These are phyloP conservation scores for Entomyzon cyanotis DNA, from an alignment of 2,113 vertebrate genomes.

Conservation along the genomic window DNA sequence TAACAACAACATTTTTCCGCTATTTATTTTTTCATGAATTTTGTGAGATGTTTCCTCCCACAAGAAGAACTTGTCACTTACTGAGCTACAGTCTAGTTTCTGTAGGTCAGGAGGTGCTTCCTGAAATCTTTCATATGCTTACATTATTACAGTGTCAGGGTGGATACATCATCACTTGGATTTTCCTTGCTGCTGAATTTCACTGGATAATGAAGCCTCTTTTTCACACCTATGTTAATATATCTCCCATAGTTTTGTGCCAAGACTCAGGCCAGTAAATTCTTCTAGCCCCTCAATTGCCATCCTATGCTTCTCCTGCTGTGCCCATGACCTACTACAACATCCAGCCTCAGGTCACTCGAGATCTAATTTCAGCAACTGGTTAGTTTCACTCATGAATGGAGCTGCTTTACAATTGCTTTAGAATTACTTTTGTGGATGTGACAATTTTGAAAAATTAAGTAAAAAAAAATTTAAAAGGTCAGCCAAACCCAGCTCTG, in stretches of 20 bases:
- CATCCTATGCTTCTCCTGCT: background rate
- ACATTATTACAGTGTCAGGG: background rate
- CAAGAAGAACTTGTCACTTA: background rate
- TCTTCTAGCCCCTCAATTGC: background rate
- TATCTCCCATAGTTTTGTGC: background rate
- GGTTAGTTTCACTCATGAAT: background rate
- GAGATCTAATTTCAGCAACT: background rate
- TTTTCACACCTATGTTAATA: background rate
- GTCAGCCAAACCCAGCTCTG: background rate
- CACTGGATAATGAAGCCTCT: background rate
- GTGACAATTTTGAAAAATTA: background rate
- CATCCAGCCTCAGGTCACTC: background rate
- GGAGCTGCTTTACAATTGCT: background rate
- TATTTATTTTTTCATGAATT: background rate
- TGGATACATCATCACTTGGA: background rate
- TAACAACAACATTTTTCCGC: background rate
- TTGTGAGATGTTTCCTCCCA: background rate
- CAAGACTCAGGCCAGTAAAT: background rate
- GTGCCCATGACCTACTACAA: background rate
- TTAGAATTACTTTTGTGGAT: background rate
- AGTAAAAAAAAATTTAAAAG: background rate
- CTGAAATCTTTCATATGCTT: background rate
- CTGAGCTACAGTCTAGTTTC: background rate
- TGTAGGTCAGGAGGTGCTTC: background rate
- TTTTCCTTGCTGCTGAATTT: background rate